Percentiles rank a stretch among this genome's conserved stretches.
These are phyloP conservation scores for Euglossa dilemma DNA, from an alignment of 1,140 invertebrate species.

Conservation along the genomic window DNA sequence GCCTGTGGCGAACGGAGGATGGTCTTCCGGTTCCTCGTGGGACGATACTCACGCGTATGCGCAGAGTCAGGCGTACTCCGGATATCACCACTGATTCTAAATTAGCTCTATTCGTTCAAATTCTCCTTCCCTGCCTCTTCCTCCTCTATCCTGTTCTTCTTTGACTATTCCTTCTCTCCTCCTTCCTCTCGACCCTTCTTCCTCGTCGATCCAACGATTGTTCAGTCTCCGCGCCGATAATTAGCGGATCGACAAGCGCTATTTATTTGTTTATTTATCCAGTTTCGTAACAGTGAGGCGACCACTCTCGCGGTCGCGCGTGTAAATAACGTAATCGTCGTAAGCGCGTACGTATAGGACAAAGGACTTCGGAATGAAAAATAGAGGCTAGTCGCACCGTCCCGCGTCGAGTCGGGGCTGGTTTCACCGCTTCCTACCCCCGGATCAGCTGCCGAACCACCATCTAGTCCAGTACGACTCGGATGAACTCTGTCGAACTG, in stretches of 20 bases:
- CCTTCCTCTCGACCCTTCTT: not conserved
- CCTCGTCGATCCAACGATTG: not conserved
- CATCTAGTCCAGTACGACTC: conserved; percentile 68
- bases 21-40: conserved; percentile 75
- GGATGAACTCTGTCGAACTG: conserved; percentile 45
- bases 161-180: not conserved
- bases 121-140: not conserved
- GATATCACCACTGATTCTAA: conserved; percentile 70
- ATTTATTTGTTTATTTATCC: conserved; percentile 77
- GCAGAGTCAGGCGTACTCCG: conserved; percentile 73
- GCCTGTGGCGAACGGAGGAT: conserved; percentile 60
- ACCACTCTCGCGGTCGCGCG: not conserved
- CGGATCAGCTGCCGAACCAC: conserved; percentile 75
- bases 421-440: conserved; percentile 36
- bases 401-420: not conserved
- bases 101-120: not conserved
- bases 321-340: conserved; percentile 62
- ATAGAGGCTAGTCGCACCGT: conserved; percentile 74
- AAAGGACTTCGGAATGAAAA: conserved; percentile 71
- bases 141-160: not conserved
- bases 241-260: conserved; percentile 51
- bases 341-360: conserved; percentile 37
- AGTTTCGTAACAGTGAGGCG: conserved; percentile 21
- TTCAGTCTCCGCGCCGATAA: not conserved
- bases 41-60: conserved; percentile 70